Evolutionary conservation across 2,797 vertebrate species (phyloP).

Genomic region (Morus bassanus): DNA sequence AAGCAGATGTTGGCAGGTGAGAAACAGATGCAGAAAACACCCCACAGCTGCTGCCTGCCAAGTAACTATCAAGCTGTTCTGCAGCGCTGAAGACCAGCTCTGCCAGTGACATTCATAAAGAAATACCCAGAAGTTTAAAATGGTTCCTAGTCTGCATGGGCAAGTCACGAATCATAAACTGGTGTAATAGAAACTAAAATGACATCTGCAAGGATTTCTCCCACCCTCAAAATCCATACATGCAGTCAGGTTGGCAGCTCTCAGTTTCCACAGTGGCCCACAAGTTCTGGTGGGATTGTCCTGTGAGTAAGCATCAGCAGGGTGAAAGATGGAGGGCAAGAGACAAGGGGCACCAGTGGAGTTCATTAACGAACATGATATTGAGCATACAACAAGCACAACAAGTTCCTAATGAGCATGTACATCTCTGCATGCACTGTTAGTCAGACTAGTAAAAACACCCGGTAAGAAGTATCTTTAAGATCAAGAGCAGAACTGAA

Average conservation of each 20-base stretch:
- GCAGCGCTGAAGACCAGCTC: background rate
- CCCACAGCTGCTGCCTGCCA: background rate
- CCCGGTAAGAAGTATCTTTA: background rate
- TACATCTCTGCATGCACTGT: background rate
- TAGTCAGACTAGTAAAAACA: background rate
- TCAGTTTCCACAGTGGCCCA: background rate
- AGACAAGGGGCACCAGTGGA: background rate
- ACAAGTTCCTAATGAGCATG: rapidly evolving
- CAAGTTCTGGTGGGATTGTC: background rate
- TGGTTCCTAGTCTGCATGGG: background rate
- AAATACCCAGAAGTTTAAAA: background rate
- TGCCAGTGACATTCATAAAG: background rate
- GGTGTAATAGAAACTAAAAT: background rate
- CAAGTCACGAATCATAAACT: background rate
- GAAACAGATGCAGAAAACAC: background rate
- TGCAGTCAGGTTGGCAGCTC: background rate
- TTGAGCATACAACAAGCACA: rapidly evolving
- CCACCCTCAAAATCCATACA: background rate
- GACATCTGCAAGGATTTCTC: background rate
- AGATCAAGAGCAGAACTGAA: background rate
- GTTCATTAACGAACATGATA: background rate
- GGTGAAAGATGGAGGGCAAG: background rate
- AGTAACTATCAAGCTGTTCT: background rate
- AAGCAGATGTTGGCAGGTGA: background rate
- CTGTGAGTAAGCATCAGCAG: background rate